Evolutionary conservation across 2,797 vertebrate genomes (phyloP).

Genomic region (Characodon lateralis): DNA sequence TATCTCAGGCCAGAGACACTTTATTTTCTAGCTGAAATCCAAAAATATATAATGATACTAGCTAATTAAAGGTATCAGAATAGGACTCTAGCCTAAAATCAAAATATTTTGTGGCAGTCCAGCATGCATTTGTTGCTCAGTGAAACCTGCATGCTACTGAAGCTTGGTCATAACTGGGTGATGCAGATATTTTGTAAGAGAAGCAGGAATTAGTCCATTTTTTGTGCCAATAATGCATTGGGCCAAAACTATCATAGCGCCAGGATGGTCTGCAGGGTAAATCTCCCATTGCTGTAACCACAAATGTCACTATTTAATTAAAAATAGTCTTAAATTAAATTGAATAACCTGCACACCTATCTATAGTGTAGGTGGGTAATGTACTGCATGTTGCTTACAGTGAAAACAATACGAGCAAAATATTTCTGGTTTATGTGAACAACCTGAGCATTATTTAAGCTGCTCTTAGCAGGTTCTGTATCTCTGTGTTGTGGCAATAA

Average conservation of each 20-base stretch:
- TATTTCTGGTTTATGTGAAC: slow-evolving; percentile 17
- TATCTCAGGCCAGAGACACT: too few species aligned
- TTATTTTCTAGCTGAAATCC: neutral
- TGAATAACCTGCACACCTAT: neutral
- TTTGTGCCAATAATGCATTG: neutral
- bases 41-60: neutral
- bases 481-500: neutral
- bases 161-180: neutral
- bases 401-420: slow-evolving; percentile 14
- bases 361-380: slow-evolving; percentile 12
- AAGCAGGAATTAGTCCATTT: neutral
- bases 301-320: neutral
- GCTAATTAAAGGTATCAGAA: neutral
- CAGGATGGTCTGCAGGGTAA: neutral
- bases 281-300: neutral
- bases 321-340: neutral
- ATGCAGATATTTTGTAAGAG: neutral
- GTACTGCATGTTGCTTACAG: slow-evolving; percentile 4
- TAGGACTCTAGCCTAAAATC: neutral
- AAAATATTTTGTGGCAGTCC: neutral
- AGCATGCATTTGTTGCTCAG: neutral
- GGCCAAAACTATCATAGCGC: neutral
- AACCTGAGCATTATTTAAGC: slow-evolving; percentile 55
- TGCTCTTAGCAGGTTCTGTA: slow-evolving; percentile 46
- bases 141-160: neutral